These are phyloP conservation scores for Ptychodera flava DNA, from an alignment of 35 echinoderm and acorn worm species.

Conservation along the genomic window DNA sequence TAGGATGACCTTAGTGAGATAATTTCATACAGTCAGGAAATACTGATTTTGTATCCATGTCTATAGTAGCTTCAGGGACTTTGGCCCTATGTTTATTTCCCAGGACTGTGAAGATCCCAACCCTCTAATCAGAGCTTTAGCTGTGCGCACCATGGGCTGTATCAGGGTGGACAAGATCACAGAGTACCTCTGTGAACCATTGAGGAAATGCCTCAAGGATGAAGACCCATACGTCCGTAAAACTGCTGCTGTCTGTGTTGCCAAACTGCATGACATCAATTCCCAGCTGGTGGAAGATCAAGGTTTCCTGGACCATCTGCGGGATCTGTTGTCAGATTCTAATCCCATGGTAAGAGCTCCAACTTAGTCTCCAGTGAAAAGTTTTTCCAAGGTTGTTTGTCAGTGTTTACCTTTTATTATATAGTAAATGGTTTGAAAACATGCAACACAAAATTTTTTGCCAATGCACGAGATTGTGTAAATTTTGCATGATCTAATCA, in stretches of 20 bases:
- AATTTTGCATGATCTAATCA: no score
- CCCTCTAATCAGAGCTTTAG: slow-evolving; percentile 83
- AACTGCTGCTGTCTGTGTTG: slow-evolving; percentile 95
- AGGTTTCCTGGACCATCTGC: slow-evolving; percentile 91
- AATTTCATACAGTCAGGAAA: no score
- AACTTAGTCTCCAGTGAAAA: no score
- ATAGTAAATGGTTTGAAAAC: no score
- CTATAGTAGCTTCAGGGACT: no score
- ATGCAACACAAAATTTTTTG: no score
- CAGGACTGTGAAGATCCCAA: slow-evolving; percentile 98
- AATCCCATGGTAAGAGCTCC: slow-evolving; percentile 98
- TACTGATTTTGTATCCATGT: no score
- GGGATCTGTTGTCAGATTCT: slow-evolving; percentile 85
- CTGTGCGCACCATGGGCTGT: slow-evolving; percentile 98
- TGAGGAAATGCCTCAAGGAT: slow-evolving; percentile 94
- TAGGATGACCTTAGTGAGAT: no score
- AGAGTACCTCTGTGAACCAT: slow-evolving; percentile 93
- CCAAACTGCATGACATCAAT: slow-evolving; percentile 98
- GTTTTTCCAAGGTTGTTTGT: no score
- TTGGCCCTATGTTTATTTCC: no score
- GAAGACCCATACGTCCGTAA: slow-evolving; percentile 98
- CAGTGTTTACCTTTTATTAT: no score
- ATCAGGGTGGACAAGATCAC: slow-evolving; percentile 99
- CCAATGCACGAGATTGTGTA: no score
- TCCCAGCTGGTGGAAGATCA: slow-evolving; percentile 94